Evolutionary conservation across 2,888 invertebrate species (phyloP).

Genomic region (Scotopteryx bipunctaria): DNA sequence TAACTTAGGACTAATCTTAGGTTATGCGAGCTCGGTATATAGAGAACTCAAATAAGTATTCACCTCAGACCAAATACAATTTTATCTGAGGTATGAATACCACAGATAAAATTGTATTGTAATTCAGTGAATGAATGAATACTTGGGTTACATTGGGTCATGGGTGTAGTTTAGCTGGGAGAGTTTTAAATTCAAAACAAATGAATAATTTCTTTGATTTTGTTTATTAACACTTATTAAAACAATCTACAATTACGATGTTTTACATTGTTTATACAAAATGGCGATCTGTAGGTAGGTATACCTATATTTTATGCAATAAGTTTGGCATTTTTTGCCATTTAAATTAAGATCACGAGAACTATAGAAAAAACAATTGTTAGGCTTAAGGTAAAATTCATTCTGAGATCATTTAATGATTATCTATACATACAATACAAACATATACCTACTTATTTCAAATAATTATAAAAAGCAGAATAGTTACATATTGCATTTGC

Average conservation of each 20-base stretch:
- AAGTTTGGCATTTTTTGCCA: conserved; percentile 52
- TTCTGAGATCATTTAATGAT: conserved; percentile 62
- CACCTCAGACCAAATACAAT: no score
- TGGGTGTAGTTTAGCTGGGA: no score
- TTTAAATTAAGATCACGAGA: conserved; percentile 39
- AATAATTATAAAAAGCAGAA: conserved; percentile 27
- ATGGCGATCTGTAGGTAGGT: conserved; percentile 72
- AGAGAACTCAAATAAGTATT: no score
- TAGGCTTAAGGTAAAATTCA: conserved; percentile 47
- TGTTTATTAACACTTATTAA: conserved; percentile 78
- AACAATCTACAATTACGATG: conserved; percentile 69
- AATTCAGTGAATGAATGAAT: no score
- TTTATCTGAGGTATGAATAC: no score
- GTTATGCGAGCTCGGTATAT: no score
- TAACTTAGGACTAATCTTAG: no score
- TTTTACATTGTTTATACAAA: conserved; percentile 57
- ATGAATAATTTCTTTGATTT: conserved; percentile 44
- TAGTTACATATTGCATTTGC: conserved; percentile 22
- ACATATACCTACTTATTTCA: conserved; percentile 34
- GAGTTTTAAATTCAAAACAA: conserved; percentile 20
- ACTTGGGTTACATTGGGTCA: no score
- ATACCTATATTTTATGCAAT: conserved; percentile 51
- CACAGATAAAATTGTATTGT: no score
- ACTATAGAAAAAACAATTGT: conserved; percentile 40
- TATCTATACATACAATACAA: conserved; percentile 30